Evolutionary conservation across 2,113 vertebrate genomes (phyloP).

Genomic region (Illadopsis cleaveri): DNA sequence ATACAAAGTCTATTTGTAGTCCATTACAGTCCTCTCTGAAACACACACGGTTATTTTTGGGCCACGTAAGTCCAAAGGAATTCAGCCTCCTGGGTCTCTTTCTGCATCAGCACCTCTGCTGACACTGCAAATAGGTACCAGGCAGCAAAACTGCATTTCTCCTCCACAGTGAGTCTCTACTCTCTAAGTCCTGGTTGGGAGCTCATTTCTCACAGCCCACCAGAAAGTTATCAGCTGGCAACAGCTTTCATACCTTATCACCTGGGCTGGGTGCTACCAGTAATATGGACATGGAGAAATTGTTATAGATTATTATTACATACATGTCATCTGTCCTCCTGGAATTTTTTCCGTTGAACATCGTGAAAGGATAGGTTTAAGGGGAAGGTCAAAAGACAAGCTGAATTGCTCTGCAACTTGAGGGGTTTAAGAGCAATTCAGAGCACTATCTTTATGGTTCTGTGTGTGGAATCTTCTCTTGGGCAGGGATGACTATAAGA

Average conservation of each 20-base stretch:
- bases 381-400: not conserved
- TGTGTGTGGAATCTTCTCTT: not conserved
- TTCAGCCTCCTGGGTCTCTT: not conserved
- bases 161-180: not conserved
- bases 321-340: not conserved
- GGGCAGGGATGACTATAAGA: not conserved
- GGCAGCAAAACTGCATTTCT: not conserved
- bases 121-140: not conserved
- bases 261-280: not conserved
- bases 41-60: not conserved
- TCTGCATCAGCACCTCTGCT: not conserved
- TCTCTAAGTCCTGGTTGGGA: not conserved
- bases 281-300: not conserved
- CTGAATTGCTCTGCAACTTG: not conserved
- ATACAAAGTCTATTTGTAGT: not conserved
- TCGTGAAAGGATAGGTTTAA: not conserved
- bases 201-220: not conserved
- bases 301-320: not conserved
- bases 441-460: not conserved
- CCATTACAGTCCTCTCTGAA: not conserved
- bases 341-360: not conserved
- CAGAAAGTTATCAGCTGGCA: not conserved
- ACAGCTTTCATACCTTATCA: not conserved
- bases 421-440: not conserved
- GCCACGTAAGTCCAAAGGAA: not conserved